Evolutionary conservation across 2,797 vertebrate genomes (phyloP).

Genomic region (Decapterus maruadsi): DNA sequence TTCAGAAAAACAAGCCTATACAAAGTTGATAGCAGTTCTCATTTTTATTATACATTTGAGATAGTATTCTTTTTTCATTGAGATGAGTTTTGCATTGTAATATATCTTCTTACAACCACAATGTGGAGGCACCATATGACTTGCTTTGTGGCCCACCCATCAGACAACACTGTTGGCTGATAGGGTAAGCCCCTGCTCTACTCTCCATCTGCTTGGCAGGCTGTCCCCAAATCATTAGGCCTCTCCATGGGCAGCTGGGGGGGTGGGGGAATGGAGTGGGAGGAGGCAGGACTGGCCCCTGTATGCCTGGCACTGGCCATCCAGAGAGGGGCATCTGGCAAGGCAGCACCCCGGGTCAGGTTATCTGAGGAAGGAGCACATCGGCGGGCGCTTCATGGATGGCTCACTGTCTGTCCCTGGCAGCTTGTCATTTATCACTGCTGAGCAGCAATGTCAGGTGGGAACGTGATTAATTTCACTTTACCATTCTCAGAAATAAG

Average conservation of each 20-base stretch:
- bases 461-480: constrained; percentile 90
- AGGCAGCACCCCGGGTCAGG: constrained; percentile 81
- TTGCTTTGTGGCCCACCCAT: constrained; percentile 35
- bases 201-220: constrained; percentile 76
- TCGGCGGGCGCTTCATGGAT: constrained; percentile 82
- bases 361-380: constrained; percentile 84
- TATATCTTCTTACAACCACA: constrained; percentile 4
- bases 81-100: not conserved
- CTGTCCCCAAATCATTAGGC: constrained; percentile 80
- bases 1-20: not conserved
- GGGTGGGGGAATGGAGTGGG: constrained; percentile 30
- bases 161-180: constrained; percentile 51
- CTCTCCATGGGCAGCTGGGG: constrained; percentile 65
- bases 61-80: not conserved
- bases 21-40: not conserved
- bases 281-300: constrained; percentile 54
- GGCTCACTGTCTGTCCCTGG: constrained; percentile 87
- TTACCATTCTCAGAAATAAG: constrained; percentile 91
- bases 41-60: not conserved
- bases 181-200: constrained; percentile 61
- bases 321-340: constrained; percentile 81
- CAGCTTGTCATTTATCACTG: constrained; percentile 90
- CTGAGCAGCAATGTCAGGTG: constrained; percentile 87
- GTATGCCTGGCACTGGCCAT: constrained; percentile 66
- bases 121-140: constrained; percentile 41